Evolutionary conservation across 2,888 invertebrate species (phyloP).

Genomic region (Shargacucullia verbasci): DNA sequence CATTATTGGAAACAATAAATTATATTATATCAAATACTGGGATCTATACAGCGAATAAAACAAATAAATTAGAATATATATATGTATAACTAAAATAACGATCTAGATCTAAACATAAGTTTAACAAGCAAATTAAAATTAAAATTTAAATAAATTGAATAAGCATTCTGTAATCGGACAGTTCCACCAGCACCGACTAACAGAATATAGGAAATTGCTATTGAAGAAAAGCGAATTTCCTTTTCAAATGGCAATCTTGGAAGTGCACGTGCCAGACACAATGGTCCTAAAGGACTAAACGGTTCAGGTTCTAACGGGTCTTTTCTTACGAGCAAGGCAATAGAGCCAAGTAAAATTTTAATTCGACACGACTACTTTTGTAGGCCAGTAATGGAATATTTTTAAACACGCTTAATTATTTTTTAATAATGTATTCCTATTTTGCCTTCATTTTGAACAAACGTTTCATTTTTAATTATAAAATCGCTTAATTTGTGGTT

Average conservation of each 20-base stretch:
- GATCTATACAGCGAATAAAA: conserved; percentile 2
- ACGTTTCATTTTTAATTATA: conserved; percentile 23
- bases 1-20: conserved; percentile 42
- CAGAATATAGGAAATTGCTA: conserved; percentile 30
- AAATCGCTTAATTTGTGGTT: conserved; percentile 35
- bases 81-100: no score
- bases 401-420: conserved; percentile 20
- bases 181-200: conserved; percentile 11
- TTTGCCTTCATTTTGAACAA: conserved; percentile 1
- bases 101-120: no score
- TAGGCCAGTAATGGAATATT: conserved; percentile 30
- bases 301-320: conserved; percentile 21
- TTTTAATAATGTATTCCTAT: conserved; percentile 15
- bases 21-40: conserved; percentile 16
- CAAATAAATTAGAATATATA: conserved; percentile 28
- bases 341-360: conserved; percentile 28
- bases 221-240: conserved; percentile 33
- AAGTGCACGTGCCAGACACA: conserved; percentile 44
- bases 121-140: no score
- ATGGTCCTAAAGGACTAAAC: conserved; percentile 34
- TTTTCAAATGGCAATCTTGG: conserved; percentile 44
- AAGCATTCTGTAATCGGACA: not conserved
- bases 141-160: no score
- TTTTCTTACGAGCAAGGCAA: conserved; percentile 24
- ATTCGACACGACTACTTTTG: conserved; percentile 18